Evolutionary conservation across 1,140 invertebrate species (phyloP).

Genomic region (Bombus confusus): DNA sequence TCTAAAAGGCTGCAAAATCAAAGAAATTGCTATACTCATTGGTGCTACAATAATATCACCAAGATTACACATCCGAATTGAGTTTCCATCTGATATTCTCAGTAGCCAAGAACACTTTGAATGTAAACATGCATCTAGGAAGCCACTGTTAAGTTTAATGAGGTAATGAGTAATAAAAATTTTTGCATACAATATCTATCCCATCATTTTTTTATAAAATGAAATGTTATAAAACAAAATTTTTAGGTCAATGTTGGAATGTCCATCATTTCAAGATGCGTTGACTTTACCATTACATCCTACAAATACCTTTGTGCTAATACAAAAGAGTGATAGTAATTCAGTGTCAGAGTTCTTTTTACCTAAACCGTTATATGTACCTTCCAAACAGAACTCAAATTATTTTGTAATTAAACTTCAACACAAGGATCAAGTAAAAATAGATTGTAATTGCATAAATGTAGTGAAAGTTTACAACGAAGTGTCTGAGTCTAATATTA

Average conservation of each 20-base stretch:
- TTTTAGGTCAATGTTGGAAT: conserved; percentile 76
- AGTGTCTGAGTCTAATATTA: conserved; percentile 41
- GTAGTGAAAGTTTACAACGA: conserved; percentile 74
- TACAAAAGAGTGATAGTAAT: conserved; percentile 76
- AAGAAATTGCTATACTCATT: conserved; percentile 75
- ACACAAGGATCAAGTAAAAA: conserved; percentile 62
- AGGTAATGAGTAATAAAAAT: conserved; percentile 63
- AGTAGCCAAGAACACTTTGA: conserved; percentile 72
- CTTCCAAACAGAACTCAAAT: conserved; percentile 47
- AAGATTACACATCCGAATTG: conserved; percentile 74
- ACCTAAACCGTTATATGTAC: conserved; percentile 76
- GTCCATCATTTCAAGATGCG: conserved; percentile 77
- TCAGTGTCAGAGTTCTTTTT: conserved; percentile 76
- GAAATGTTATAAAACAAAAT: neutral
- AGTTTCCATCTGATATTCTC: conserved; percentile 75
- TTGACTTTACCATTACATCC: conserved; percentile 71
- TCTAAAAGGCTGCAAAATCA: conserved; percentile 69
- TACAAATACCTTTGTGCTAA: conserved; percentile 78
- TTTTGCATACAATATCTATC: neutral
- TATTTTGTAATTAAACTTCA: conserved; percentile 74
- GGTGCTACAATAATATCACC: conserved; percentile 78
- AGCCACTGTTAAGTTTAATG: conserved; percentile 77
- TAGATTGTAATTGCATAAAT: conserved; percentile 70
- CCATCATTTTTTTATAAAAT: neutral
- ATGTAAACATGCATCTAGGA: conserved; percentile 74